Percentiles rank a stretch among this genome's conserved stretches.
Conservation (phyloP, 2,888 invertebrate genomes). For the Elaeidobius kamerunicus region DNA sequence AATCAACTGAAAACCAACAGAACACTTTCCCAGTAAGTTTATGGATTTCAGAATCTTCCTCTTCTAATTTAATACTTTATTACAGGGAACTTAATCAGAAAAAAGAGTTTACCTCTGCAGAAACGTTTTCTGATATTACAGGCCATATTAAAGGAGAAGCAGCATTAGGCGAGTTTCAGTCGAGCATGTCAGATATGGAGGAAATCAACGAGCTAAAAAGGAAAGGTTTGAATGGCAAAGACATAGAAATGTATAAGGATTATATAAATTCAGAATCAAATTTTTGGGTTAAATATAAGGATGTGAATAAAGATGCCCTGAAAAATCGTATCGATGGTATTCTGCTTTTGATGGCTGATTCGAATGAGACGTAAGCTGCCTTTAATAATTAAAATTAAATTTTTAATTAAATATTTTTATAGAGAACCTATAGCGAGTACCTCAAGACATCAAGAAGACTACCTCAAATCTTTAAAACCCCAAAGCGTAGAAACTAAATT, state of each 20-base stretch:
- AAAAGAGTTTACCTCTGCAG: slow-evolving; percentile 18
- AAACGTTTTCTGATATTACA: slow-evolving; percentile 10
- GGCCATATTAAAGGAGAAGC: slow-evolving; percentile 14
- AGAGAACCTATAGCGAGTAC: too few species aligned
- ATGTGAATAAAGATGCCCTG: slow-evolving; percentile 18
- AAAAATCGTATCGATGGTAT: slow-evolving; percentile 9
- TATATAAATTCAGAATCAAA: slow-evolving; percentile 3
- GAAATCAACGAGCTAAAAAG: slow-evolving; percentile 52
- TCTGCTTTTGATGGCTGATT: too few species aligned
- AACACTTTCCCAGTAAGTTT: slow-evolving; percentile 41
- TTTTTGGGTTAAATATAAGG: slow-evolving; percentile 20
- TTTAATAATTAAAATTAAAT: too few species aligned
- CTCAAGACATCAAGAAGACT: slow-evolving; percentile 35
- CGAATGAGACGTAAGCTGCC: too few species aligned
- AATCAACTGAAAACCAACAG: slow-evolving; percentile 44
- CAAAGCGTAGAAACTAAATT: slow-evolving; percentile 44
- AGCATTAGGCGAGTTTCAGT: slow-evolving; percentile 49
- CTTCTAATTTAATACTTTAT: slow-evolving; percentile 2
- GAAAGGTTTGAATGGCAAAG: slow-evolving; percentile 52
- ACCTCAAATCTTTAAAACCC: slow-evolving; percentile 42
- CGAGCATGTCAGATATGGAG: slow-evolving; percentile 48
- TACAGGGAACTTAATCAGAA: slow-evolving; percentile 15
- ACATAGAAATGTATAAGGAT: slow-evolving; percentile 50
- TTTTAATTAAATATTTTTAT: too few species aligned
- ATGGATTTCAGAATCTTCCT: neutral